A percentile compares a stretch with the other conserved stretches of the same genome.
phyloP scores from a whole-genome alignment of 1,140 invertebrate species.

The Drosophila prosaltans region DNA sequence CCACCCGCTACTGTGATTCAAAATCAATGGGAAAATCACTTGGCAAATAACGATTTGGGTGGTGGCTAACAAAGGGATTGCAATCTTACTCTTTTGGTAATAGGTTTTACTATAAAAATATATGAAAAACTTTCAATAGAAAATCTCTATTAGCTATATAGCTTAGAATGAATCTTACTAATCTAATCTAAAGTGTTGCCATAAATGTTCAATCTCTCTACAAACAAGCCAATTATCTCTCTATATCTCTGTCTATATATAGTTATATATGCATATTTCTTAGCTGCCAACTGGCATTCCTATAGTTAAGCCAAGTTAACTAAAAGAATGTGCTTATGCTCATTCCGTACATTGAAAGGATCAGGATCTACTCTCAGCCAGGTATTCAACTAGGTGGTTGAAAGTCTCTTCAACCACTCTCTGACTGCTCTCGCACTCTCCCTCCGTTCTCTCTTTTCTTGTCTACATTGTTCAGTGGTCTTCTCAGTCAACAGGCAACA shows the following conservation, averaged over 20 bases:
- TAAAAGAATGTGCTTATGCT: background rate
- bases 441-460: background rate
- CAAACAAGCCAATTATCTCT: no score
- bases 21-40: background rate
- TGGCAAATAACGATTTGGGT: no score
- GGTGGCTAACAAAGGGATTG: no score
- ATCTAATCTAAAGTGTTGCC: no score
- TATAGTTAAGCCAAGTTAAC: background rate
- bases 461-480: background rate
- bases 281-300: background rate
- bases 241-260: no score
- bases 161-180: no score
- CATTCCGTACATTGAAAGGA: constrained; percentile 1
- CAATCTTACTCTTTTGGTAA: no score
- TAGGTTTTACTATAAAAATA: no score
- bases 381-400: constrained; percentile 10
- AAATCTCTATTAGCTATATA: no score
- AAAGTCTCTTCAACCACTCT: constrained; percentile 1
- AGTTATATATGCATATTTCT: background rate
- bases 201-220: no score
- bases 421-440: background rate
- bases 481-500: constrained; percentile 9
- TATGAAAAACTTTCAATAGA: no score
- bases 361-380: background rate
- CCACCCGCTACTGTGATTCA: background rate